Evolutionary conservation across 2,888 invertebrate genomes (phyloP).

Genomic region (Caenorhabditis imperialis): DNA sequence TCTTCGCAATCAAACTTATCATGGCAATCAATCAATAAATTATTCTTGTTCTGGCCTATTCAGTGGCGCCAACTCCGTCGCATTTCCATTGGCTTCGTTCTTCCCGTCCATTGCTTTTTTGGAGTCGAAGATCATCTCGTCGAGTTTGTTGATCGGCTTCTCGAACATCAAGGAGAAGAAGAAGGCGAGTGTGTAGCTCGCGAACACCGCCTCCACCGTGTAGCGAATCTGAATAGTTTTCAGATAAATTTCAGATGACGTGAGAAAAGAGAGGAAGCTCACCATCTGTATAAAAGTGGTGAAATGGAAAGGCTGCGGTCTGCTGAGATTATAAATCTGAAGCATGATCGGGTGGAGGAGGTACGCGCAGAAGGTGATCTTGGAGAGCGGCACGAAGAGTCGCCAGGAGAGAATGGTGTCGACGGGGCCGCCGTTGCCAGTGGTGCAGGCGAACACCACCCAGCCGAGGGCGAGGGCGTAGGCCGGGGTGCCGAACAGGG

Average conservation of each 20-base stretch:
- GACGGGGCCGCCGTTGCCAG: slow-evolving; percentile 80
- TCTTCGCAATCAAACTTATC: slow-evolving; percentile 3
- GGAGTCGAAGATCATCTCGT: slow-evolving; percentile 65
- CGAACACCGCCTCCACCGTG: slow-evolving; percentile 71
- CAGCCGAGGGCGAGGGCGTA: slow-evolving; percentile 80
- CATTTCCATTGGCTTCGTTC: slow-evolving; percentile 10
- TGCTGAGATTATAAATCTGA: slow-evolving; percentile 75
- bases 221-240: slow-evolving; percentile 68
- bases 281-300: slow-evolving; percentile 77
- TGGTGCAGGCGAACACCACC: slow-evolving; percentile 80
- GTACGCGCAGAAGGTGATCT: slow-evolving; percentile 94
- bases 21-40: slow-evolving; percentile 4
- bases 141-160: slow-evolving; percentile 73
- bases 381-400: slow-evolving; percentile 89
- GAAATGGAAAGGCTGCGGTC: slow-evolving; percentile 77
- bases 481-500: slow-evolving; percentile 71
- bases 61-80: slow-evolving; percentile 22
- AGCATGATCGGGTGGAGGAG: slow-evolving; percentile 80
- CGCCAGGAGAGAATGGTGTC: slow-evolving; percentile 88
- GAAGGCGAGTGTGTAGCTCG: slow-evolving; percentile 72
- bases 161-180: slow-evolving; percentile 74
- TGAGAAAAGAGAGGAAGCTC: slow-evolving; percentile 1
- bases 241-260: not conserved
- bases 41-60: slow-evolving; percentile 6
- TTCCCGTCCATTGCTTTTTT: slow-evolving; percentile 27